These are phyloP conservation scores for Haliclona indistincta DNA, from an alignment of 37 sponge, comb jelly and placozoan species.

Conservation along the genomic window DNA sequence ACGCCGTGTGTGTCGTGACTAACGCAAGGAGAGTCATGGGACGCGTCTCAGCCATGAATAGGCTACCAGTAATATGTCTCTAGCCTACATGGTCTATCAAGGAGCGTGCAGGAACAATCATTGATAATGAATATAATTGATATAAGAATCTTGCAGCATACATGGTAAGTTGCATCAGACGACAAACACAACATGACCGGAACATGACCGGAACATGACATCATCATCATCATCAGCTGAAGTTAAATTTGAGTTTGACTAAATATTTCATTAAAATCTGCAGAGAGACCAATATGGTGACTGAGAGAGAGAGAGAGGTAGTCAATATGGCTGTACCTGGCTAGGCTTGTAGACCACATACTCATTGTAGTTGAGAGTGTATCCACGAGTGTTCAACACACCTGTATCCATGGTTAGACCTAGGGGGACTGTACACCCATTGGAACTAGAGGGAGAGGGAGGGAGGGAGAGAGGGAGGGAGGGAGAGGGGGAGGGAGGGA, in stretches of 20 bases:
- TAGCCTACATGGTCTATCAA: no score
- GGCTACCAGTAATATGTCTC: no score
- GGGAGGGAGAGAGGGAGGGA: conserved; percentile 8
- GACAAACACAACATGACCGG: not conserved
- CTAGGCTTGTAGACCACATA: conserved; percentile 69
- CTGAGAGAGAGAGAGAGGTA: not conserved
- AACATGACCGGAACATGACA: no score
- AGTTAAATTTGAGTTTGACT: conserved; percentile 79
- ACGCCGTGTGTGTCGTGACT: no score
- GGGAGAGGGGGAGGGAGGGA: no score
- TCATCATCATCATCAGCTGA: no score
- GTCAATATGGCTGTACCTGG: conserved; percentile 38
- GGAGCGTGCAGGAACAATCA: no score
- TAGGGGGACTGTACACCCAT: conserved; percentile 82
- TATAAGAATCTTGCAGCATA: no score
- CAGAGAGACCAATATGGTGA: not conserved
- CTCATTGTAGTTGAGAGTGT: conserved; percentile 97
- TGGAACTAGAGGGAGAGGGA: conserved; percentile 35
- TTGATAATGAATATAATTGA: no score
- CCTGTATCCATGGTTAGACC: conserved; percentile 74
- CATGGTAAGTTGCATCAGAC: no score
- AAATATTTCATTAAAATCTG: conserved; percentile 85
- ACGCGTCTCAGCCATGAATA: no score
- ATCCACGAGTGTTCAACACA: conserved; percentile 80
- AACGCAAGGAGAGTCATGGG: no score